These are phyloP conservation scores for Melanotaenia parkinsoni DNA, from an alignment of 2,797 vertebrate species.

Conservation along the genomic window DNA sequence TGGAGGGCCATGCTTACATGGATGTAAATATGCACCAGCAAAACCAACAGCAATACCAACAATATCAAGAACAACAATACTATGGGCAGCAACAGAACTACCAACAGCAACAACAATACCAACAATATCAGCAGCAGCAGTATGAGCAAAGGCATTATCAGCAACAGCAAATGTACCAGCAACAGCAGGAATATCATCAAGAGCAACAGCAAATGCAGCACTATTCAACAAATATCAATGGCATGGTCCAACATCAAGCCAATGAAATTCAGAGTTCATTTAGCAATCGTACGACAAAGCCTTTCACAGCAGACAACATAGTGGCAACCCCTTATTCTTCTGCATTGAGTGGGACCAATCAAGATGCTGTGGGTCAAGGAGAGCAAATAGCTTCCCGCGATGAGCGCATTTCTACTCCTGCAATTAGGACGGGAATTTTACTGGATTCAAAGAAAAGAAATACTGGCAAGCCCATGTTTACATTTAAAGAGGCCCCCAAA, in stretches of 20 bases:
- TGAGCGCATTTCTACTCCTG: conserved; percentile 94
- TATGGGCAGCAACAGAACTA: conserved; percentile 72
- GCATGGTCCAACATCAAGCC: conserved; percentile 81
- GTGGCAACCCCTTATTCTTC: conserved; percentile 83
- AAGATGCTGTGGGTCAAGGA: conserved; percentile 82
- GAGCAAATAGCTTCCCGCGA: conserved; percentile 96
- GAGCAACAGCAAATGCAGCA: conserved; percentile 79
- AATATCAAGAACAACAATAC: conserved; percentile 78
- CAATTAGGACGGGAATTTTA: conserved; percentile 91
- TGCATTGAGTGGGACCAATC: conserved; percentile 76
- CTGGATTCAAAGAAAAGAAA: conserved; percentile 87
- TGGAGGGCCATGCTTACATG: conserved; percentile 85
- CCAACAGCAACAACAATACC: conserved; percentile 65
- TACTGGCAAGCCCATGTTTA: conserved; percentile 94
- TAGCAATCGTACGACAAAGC: conserved; percentile 89
- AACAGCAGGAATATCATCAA: conserved; percentile 75
- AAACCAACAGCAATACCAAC: conserved; percentile 75
- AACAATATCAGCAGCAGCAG: conserved; percentile 74
- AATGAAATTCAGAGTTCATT: conserved; percentile 81
- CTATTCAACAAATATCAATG: conserved; percentile 85
- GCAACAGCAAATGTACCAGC: conserved; percentile 75
- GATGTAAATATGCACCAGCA: conserved; percentile 83
- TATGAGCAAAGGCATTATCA: conserved; percentile 75
- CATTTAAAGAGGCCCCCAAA: conserved; percentile 93
- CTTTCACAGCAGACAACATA: conserved; percentile 86